phyloP scores from a whole-genome alignment of 1,140 invertebrate genomes.

The Heliconius eleuchia region DNA sequence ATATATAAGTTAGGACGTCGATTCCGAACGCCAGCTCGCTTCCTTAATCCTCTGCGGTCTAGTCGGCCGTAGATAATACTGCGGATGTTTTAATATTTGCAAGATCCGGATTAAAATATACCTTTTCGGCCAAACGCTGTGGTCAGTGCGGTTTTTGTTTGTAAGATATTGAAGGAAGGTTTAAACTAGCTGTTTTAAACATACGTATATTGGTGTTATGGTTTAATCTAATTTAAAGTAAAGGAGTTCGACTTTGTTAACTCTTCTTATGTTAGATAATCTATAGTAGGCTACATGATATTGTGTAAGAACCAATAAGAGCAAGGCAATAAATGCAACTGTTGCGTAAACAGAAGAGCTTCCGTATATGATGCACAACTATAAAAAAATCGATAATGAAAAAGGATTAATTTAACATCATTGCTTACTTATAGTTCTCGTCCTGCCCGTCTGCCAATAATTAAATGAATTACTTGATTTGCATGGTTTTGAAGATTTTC shows the following conservation, averaged over 20 bases:
- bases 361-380: no score
- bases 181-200: not conserved
- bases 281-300: no score
- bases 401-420: not conserved
- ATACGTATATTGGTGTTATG: not conserved
- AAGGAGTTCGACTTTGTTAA: no score
- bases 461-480: not conserved
- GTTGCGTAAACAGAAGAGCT: no score
- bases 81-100: constrained; percentile 12
- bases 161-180: constrained; percentile 1
- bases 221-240: no score
- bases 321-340: no score
- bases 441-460: not conserved
- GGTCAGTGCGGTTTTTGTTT: constrained; percentile 5
- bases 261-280: no score
- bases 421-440: not conserved
- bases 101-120: constrained; percentile 11
- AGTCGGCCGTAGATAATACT: constrained; percentile 8
- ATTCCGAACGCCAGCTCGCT: not conserved
- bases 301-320: no score
- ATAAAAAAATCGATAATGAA: not conserved
- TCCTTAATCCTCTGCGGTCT: constrained; percentile 8
- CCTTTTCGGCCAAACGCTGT: not conserved
- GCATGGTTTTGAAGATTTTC: no score
- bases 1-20: not conserved